phyloP scores from a whole-genome alignment of 2,113 vertebrate species.

The Takifugu flavidus region DNA sequence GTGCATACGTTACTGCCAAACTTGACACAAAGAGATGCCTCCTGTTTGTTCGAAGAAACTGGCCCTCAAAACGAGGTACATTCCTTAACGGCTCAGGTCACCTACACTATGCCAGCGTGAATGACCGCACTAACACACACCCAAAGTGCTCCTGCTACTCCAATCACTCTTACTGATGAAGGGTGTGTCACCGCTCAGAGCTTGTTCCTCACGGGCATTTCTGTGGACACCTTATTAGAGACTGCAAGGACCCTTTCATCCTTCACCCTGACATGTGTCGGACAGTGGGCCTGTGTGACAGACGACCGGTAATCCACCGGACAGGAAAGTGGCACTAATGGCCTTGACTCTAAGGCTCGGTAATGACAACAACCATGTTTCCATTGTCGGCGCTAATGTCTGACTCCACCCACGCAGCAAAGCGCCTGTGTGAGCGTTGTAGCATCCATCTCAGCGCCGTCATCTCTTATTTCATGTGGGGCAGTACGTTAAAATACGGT shows the following conservation, averaged over 20 bases:
- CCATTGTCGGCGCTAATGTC: conserved; percentile 36
- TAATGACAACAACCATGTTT: conserved; percentile 66
- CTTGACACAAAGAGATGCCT: too few relatives aligned
- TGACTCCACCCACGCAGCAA: conserved; percentile 24
- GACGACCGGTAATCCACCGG: conserved; percentile 71
- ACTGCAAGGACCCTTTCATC: conserved; percentile 72
- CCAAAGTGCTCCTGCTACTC: conserved; percentile 45
- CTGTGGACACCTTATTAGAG: conserved; percentile 73
- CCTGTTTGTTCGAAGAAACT: too few relatives aligned
- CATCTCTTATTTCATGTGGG: background rate
- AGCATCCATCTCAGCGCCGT: background rate
- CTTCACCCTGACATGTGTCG: conserved; percentile 68
- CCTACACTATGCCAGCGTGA: conserved; percentile 3
- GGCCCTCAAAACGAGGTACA: conserved; percentile 19
- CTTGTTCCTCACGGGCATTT: conserved; percentile 67
- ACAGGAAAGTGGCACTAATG: conserved; percentile 59
- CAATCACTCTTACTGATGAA: conserved; percentile 73
- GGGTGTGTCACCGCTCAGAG: conserved; percentile 64
- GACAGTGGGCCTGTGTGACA: conserved; percentile 64
- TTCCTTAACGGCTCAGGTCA: conserved; percentile 59
- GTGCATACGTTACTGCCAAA: too few relatives aligned
- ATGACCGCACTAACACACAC: conserved; percentile 7
- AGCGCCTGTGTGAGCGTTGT: conserved; percentile 1
- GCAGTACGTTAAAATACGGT: background rate
- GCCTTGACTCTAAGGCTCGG: conserved; percentile 64